Conservation (phyloP, 2,888 invertebrate species). For the Nomada fucata region DNA sequence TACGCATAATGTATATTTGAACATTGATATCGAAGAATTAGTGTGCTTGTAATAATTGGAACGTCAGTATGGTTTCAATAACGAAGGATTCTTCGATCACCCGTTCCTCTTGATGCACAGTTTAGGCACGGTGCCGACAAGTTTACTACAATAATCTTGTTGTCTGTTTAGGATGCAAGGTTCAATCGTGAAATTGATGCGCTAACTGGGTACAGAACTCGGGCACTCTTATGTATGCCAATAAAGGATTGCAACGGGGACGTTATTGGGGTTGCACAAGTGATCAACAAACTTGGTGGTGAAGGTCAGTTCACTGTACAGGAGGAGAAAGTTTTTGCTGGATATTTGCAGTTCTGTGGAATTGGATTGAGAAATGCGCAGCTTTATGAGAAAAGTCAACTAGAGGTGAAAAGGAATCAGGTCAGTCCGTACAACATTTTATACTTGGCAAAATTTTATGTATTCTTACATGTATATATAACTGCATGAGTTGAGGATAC, state of each 20-base stretch:
- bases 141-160: not conserved
- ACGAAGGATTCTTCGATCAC: too few species aligned
- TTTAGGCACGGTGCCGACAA: not conserved
- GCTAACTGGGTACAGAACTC: slow-evolving; percentile 96
- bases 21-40: too few species aligned
- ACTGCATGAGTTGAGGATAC: too few species aligned
- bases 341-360: slow-evolving; percentile 98
- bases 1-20: too few species aligned
- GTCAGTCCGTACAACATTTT: slow-evolving; percentile 77
- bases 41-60: too few species aligned
- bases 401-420: slow-evolving; percentile 98
- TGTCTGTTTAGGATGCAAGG: slow-evolving; percentile 89
- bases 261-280: slow-evolving; percentile 98
- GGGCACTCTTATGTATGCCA: slow-evolving; percentile 97
- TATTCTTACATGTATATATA: not conserved
- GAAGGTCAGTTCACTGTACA: slow-evolving; percentile 92
- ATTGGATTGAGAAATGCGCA: slow-evolving; percentile 98
- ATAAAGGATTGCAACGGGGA: slow-evolving; percentile 97
- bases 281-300: slow-evolving; percentile 93
- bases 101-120: too few species aligned
- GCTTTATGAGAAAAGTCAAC: slow-evolving; percentile 96
- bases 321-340: slow-evolving; percentile 96
- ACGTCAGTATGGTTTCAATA: too few species aligned
- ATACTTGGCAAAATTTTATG: not conserved
- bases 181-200: slow-evolving; percentile 98